Evolutionary conservation across 2,888 invertebrate species (phyloP).

Genomic region (Polietes domitor): DNA sequence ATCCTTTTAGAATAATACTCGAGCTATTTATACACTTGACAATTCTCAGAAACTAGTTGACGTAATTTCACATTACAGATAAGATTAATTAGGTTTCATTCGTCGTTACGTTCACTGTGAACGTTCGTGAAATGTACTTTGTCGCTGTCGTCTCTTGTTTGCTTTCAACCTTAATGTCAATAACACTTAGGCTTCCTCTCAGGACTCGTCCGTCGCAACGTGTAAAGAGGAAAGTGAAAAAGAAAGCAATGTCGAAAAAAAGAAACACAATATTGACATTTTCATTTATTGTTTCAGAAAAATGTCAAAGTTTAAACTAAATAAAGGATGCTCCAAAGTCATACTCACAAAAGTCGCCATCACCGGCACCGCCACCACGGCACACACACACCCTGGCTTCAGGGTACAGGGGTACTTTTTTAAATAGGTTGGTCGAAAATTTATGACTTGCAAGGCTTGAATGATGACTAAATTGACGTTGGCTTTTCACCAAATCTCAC

Average conservation of each 20-base stretch:
- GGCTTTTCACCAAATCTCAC: too few relatives aligned
- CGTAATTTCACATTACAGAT: conserved; percentile 18
- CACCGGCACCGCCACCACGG: neutral
- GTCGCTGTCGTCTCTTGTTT: neutral
- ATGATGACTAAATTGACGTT: too few relatives aligned
- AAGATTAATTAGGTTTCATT: conserved; percentile 24
- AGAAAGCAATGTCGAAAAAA: conserved; percentile 8
- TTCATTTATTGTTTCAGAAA: conserved; percentile 13
- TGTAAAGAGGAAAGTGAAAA: neutral
- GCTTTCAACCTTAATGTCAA: conserved; percentile 26
- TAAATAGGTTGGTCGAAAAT: neutral
- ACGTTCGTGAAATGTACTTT: neutral
- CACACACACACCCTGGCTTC: too few relatives aligned
- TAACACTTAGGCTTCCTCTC: conserved; percentile 13
- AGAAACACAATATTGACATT: conserved; percentile 29
- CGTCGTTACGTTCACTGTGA: neutral
- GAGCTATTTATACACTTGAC: conserved; percentile 1
- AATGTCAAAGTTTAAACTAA: conserved; percentile 16
- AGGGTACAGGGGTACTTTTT: neutral
- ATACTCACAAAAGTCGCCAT: neutral
- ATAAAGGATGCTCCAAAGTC: conserved; percentile 8
- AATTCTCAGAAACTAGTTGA: conserved; percentile 6
- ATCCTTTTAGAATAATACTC: neutral
- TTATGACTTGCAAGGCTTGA: too few relatives aligned
- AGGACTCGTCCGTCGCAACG: neutral